phyloP scores from a whole-genome alignment of 64 coral and sea anemone genomes.

The Platygyra sinensis region DNA sequence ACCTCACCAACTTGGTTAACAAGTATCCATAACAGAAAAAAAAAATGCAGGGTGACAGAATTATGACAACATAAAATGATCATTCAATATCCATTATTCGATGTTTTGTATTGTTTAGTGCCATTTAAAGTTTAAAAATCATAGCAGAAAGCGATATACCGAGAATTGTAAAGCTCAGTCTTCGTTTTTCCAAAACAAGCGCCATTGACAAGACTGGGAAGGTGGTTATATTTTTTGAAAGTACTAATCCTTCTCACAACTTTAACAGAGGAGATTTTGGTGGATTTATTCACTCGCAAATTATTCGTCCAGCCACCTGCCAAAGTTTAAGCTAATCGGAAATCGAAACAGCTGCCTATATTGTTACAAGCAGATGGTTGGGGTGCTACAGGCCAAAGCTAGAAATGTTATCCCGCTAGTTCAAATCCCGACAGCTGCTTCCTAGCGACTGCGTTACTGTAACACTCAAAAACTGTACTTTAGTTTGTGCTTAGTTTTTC shows the following conservation, averaged over 20 bases:
- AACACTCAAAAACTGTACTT: not conserved
- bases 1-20: not conserved
- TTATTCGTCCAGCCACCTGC: slow-evolving; percentile 34
- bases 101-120: slow-evolving; percentile 12
- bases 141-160: too few relatives aligned
- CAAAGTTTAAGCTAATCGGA: slow-evolving; percentile 6
- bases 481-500: not conserved
- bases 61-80: not conserved
- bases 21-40: not conserved
- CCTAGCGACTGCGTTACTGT: not conserved
- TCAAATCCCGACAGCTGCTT: slow-evolving; percentile 20
- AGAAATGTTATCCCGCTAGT: slow-evolving; percentile 5
- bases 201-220: not conserved
- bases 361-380: slow-evolving; percentile 39
- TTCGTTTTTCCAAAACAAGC: not conserved
- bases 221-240: not conserved
- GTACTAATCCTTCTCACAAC: not conserved
- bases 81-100: slow-evolving; percentile 21
- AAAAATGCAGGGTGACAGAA: not conserved
- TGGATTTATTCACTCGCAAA: slow-evolving; percentile 17
- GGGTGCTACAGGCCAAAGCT: not conserved
- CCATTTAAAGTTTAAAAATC: slow-evolving; percentile 28
- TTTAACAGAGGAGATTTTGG: not conserved
- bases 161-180: not conserved
- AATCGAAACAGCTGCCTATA: slow-evolving; percentile 19